Conservation (phyloP, 2,888 invertebrate species). For the Caenorhabditis sp. region DNA sequence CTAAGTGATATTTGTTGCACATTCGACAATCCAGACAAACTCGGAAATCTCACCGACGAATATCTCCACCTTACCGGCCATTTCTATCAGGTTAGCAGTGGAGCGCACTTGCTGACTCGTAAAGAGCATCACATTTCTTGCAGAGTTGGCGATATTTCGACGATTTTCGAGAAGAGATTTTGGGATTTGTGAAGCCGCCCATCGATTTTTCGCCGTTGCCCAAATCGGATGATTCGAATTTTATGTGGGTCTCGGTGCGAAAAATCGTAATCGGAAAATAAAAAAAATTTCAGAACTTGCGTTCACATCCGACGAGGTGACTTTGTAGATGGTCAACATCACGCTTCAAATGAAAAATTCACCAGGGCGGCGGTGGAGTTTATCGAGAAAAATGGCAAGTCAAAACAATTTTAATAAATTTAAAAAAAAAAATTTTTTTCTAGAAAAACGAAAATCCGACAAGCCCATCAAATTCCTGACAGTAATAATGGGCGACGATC, state of each 20-base stretch:
- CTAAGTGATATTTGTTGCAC: slow-evolving; percentile 37
- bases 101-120: too few relatives aligned
- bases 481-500: slow-evolving; percentile 53
- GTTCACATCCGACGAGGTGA: slow-evolving; percentile 51
- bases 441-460: neutral
- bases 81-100: slow-evolving; percentile 47
- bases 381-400: slow-evolving; percentile 27
- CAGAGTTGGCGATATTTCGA: slow-evolving; percentile 54
- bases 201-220: slow-evolving; percentile 27
- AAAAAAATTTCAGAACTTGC: slow-evolving; percentile 29
- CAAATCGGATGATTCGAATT: slow-evolving; percentile 12
- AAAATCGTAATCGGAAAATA: neutral
- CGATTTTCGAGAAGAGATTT: slow-evolving; percentile 5
- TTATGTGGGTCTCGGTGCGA: slow-evolving; percentile 18
- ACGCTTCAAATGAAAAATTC: slow-evolving; percentile 36
- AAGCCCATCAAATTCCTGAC: slow-evolving; percentile 15
- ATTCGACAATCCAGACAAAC: slow-evolving; percentile 29
- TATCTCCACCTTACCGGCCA: slow-evolving; percentile 38
- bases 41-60: slow-evolving; percentile 7
- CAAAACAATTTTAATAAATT: neutral
- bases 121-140: neutral
- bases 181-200: slow-evolving; percentile 25
- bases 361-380: slow-evolving; percentile 23
- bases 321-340: slow-evolving; percentile 53
- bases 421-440: neutral